phyloP scores from a whole-genome alignment of 2,113 vertebrate species.

The Tachuris rubrigastra region DNA sequence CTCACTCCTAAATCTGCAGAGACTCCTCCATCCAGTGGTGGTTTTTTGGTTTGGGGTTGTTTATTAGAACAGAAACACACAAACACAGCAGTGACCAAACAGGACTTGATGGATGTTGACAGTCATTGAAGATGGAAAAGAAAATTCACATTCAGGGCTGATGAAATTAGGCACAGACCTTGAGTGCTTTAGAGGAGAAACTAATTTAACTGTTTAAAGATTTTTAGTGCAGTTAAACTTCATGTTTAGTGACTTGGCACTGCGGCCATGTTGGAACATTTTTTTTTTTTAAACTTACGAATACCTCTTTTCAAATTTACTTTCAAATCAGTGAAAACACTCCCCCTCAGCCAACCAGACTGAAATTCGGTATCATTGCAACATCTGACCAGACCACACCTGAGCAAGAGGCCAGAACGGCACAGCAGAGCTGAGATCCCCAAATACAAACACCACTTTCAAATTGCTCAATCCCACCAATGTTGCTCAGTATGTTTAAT shows the following conservation, averaged over 20 bases:
- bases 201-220: background rate
- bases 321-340: background rate
- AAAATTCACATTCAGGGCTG: conserved; percentile 4
- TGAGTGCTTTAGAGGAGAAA: background rate
- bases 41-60: background rate
- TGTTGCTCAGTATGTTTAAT: background rate
- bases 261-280: background rate
- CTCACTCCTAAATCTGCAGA: background rate
- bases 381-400: background rate
- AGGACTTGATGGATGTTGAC: background rate
- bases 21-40: background rate
- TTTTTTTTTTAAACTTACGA: background rate
- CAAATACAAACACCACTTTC: background rate
- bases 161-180: conserved; percentile 48
- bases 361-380: background rate
- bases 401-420: background rate
- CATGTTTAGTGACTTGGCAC: background rate
- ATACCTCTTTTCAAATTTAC: background rate
- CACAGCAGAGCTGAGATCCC: background rate
- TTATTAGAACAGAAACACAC: background rate
- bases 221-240: background rate
- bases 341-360: background rate
- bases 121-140: background rate
- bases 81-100: background rate
- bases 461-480: background rate